Percentiles rank a stretch among this genome's conserved stretches.
Evolutionary conservation across 1,140 invertebrate genomes (phyloP).

Genomic region (Archegozetes longisetosus): DNA sequence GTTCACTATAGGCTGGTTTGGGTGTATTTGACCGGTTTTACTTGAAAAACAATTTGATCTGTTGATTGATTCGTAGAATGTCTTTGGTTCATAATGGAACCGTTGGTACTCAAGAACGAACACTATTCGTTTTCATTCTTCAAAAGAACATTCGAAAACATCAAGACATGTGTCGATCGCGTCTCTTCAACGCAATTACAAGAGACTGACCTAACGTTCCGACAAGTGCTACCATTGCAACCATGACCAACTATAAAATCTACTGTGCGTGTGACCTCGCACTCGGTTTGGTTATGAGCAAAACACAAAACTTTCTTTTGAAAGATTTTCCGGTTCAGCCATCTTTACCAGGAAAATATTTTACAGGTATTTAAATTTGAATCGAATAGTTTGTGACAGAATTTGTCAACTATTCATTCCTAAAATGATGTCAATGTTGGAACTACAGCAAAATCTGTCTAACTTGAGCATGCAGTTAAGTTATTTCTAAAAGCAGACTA

Average conservation of each 20-base stretch:
- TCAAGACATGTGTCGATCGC: constrained; percentile 26
- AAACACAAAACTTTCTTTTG: constrained; percentile 69
- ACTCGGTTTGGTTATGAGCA: constrained; percentile 66
- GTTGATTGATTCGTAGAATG: constrained; percentile 33
- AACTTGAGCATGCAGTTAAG: too few species aligned
- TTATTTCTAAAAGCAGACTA: too few species aligned
- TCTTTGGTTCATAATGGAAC: constrained; percentile 83
- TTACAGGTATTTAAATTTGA: constrained; percentile 28
- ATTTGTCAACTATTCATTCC: too few species aligned
- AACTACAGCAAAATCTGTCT: too few species aligned
- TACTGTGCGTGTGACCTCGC: constrained; percentile 90
- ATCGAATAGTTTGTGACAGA: too few species aligned
- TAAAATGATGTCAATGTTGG: too few species aligned
- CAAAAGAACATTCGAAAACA: constrained; percentile 64
- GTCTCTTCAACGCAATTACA: not conserved
- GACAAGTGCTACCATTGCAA: constrained; percentile 7
- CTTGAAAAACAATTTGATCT: constrained; percentile 12
- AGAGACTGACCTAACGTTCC: constrained; percentile 4
- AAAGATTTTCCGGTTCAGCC: constrained; percentile 72
- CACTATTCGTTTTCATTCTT: constrained; percentile 92
- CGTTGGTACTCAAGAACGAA: constrained; percentile 77
- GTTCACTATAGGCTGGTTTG: not conserved
- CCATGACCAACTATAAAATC: constrained; percentile 51
- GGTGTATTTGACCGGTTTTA: constrained; percentile 1
- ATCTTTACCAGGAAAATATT: constrained; percentile 31